Evolutionary conservation across 2,888 invertebrate species (phyloP).

Genomic region (Pollenia angustigena): DNA sequence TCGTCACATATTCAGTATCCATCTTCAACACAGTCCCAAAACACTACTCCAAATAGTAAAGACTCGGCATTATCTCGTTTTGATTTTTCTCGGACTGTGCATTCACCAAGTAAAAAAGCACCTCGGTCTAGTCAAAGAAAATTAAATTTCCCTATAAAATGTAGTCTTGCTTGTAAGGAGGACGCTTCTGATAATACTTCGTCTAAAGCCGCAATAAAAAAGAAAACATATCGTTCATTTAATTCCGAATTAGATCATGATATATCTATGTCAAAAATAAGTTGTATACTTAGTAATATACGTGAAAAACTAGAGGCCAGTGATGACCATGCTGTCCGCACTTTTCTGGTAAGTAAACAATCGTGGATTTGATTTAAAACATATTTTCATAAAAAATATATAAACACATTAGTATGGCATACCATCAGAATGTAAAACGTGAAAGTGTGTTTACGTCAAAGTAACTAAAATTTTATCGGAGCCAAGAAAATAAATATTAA

Average conservation of each 20-base stretch:
- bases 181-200: constrained; percentile 31
- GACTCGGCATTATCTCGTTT: constrained; percentile 75
- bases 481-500: no score
- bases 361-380: no score
- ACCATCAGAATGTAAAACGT: no score
- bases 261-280: constrained; percentile 81
- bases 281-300: constrained; percentile 81
- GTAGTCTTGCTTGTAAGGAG: constrained; percentile 13
- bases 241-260: constrained; percentile 82
- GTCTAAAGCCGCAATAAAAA: constrained; percentile 48
- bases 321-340: constrained; percentile 79
- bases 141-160: constrained; percentile 77
- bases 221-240: constrained; percentile 81
- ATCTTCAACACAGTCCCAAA: constrained; percentile 59
- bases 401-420: no score
- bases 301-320: constrained; percentile 81
- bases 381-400: no score
- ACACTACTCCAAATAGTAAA: constrained; percentile 30
- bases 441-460: no score
- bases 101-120: constrained; percentile 79
- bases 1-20: constrained; percentile 74
- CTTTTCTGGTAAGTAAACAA: constrained; percentile 79
- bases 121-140: constrained; percentile 77
- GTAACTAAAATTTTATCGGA: no score
- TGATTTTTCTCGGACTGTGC: constrained; percentile 81